Evolutionary conservation across 2,797 vertebrate species (phyloP), one percentile per base, ranked within the genome.

Genomic region (Anguilla obscura): DNA sequence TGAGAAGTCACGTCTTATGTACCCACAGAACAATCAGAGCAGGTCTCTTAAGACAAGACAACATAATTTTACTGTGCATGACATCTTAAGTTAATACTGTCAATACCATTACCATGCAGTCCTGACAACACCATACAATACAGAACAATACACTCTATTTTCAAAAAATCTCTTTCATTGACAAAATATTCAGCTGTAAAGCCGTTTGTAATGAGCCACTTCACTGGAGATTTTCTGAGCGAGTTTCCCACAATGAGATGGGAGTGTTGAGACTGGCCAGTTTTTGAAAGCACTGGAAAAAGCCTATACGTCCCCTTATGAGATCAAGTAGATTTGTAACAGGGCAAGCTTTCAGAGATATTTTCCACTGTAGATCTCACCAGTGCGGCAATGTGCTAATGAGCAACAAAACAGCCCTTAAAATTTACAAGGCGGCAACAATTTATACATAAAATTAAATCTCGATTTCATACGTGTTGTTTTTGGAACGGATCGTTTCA

Each of bases 331-430:
- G 90, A 94, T 93, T 94, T 92, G 91, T 93, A 93, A 92, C 91
- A 94, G 69, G 89, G 89, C 90, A 66, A 90, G 91, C 91, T 91
- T 90, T 93, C 92, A 91, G 90, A 90, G 90, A 93, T 90, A 91
- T 93, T 94, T 94, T 94, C 94, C 94, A 95, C 92, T 90, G 87
- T 90, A 91, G 91, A 92, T 91, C 91, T 89, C 88, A 93, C 90
- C 91, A 90, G 88, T 12, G 84, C 87, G 92, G 92, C 91, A 91
- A 93, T 94, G 92, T 91, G 91, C 90, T 93, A 93, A 93, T 92
- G 92, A 93, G 93, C 92, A 93, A 92, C 89, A 88, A 93, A 94
- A 91, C 93, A 94, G 92, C 93, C 94, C 92, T 93, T 92, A 90
- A 92, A 92, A 90, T 94, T 95, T 93, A 95, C 89, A 89, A 93